These are phyloP conservation scores for Pteruthius melanotis DNA, from an alignment of 2,113 vertebrate species.

Conservation along the genomic window DNA sequence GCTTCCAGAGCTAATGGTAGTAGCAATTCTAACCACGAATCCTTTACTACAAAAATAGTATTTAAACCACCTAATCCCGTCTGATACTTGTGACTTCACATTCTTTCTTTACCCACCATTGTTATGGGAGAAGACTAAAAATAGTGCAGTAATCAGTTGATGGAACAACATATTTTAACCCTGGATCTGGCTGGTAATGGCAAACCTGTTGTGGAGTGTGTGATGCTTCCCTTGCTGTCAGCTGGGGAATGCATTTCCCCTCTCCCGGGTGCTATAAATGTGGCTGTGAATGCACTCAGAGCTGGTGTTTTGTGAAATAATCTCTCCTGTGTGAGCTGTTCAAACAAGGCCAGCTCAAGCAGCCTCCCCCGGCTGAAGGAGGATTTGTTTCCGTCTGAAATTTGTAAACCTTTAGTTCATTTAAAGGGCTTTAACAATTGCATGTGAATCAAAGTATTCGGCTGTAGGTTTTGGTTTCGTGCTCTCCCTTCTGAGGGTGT, in stretches of 20 bases:
- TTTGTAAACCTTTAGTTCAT: constrained; percentile 4
- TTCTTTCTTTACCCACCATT: constrained; percentile 34
- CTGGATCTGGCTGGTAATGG: background rate
- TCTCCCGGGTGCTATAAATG: background rate
- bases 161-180: constrained; percentile 10
- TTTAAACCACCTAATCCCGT: constrained; percentile 56
- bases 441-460: background rate
- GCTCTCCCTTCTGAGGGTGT: background rate
- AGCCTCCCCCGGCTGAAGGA: background rate
- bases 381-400: constrained; percentile 18
- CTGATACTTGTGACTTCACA: constrained; percentile 45
- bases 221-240: background rate
- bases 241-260: background rate
- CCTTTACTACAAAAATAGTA: constrained; percentile 46
- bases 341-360: background rate
- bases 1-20: constrained; percentile 21
- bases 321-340: background rate
- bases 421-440: background rate
- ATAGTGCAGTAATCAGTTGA: constrained; percentile 11
- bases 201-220: background rate
- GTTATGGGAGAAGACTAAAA: constrained; percentile 24
- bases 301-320: background rate
- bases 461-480: background rate
- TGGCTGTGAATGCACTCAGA: background rate
- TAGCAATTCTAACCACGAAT: constrained; percentile 34